Evolutionary conservation across 2,888 invertebrate species (phyloP).

Genomic region (Drosophila nr. perissopoda): DNA sequence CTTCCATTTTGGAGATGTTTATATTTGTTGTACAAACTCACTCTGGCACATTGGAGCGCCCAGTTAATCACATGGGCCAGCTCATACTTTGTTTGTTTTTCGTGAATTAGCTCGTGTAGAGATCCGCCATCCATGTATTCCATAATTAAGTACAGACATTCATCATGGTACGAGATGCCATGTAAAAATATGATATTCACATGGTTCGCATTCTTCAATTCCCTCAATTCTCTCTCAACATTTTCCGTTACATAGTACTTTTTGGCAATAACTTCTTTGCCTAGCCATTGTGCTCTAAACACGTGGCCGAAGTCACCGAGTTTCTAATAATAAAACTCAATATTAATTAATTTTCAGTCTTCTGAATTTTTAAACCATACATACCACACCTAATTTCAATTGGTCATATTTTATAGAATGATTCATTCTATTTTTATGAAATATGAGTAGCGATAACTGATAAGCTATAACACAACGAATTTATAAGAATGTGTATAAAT

Average conservation of each 20-base stretch:
- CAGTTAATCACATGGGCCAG: conserved; percentile 44
- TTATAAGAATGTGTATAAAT: not conserved
- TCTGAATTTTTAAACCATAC: not conserved
- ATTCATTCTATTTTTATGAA: conserved; percentile 7
- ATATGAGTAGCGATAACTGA: not conserved
- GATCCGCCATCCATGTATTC: conserved; percentile 57
- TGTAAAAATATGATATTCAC: conserved; percentile 51
- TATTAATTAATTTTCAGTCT: not conserved
- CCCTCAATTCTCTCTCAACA: conserved; percentile 13
- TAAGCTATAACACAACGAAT: not conserved
- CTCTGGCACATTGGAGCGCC: conserved; percentile 47
- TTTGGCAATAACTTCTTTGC: conserved; percentile 39
- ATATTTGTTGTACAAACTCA: conserved; percentile 10
- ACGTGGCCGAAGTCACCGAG: conserved; percentile 22
- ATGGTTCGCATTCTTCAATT: conserved; percentile 38
- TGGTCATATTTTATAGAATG: conserved; percentile 17
- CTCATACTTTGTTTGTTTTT: conserved; percentile 9
- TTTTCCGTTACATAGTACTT: accelerated
- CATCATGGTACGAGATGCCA: conserved; percentile 11
- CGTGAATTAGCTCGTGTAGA: conserved; percentile 26
- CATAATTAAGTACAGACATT: conserved; percentile 30
- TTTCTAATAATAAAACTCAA: conserved; percentile 5
- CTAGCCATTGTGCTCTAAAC: conserved; percentile 3
- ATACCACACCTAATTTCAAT: conserved; percentile 18
- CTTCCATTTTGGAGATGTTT: not conserved